A percentile compares a stretch with the other conserved stretches of the same genome.
Evolutionary conservation across 2,888 invertebrate species (phyloP).

Genomic region (Shargacucullia verbasci): DNA sequence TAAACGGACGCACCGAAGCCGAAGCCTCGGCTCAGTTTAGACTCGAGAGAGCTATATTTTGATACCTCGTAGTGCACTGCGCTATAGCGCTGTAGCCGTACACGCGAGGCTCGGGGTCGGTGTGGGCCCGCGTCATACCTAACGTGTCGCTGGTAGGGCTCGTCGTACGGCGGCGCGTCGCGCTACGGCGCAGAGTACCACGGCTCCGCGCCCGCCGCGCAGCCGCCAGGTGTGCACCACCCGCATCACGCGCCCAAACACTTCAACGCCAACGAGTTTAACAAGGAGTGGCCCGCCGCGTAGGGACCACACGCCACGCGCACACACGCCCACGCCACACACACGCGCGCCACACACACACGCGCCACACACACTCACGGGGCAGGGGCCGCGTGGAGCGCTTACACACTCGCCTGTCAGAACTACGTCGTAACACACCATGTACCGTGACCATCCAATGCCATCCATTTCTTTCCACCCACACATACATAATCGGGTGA

Average conservation of each 20-base stretch:
- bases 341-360: slow-evolving; percentile 26
- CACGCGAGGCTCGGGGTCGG: slow-evolving; percentile 59
- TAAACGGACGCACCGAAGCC: slow-evolving; percentile 63
- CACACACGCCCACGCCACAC: slow-evolving; percentile 19
- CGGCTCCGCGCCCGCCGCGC: slow-evolving; percentile 78
- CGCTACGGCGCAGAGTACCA: slow-evolving; percentile 85
- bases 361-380: slow-evolving; percentile 6
- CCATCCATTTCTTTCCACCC: not conserved
- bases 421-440: no score
- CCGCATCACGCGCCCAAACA: slow-evolving; percentile 89
- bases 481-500: not conserved
- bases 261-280: slow-evolving; percentile 87
- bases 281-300: slow-evolving; percentile 89
- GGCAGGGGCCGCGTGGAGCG: no score
- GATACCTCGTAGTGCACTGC: slow-evolving; percentile 59
- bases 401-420: no score
- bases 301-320: slow-evolving; percentile 59
- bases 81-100: slow-evolving; percentile 42
- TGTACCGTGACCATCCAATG: not conserved
- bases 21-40: slow-evolving; percentile 61
- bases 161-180: slow-evolving; percentile 87
- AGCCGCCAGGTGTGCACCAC: slow-evolving; percentile 87
- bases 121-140: slow-evolving; percentile 29
- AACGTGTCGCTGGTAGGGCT: slow-evolving; percentile 75
- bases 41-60: slow-evolving; percentile 65